phyloP scores from a whole-genome alignment of 2,797 vertebrate species.

The Heteromormyrus szaboi region DNA sequence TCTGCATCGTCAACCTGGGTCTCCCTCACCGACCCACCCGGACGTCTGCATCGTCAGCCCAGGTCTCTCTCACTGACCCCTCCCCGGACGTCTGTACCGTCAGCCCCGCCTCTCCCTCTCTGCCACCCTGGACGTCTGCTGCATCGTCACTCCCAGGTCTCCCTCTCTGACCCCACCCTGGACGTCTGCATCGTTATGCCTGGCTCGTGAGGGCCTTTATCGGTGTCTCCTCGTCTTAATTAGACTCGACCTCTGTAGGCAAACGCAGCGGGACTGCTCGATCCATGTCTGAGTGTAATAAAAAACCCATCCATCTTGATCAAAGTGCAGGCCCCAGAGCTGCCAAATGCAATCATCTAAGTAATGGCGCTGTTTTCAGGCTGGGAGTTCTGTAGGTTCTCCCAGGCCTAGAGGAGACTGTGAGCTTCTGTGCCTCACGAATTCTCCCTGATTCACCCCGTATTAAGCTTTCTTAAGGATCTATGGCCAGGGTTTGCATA shows the following conservation, averaged over 20 bases:
- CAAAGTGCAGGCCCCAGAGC: slow-evolving; percentile 43
- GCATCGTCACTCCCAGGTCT: not conserved
- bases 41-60: not conserved
- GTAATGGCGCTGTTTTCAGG: slow-evolving; percentile 33
- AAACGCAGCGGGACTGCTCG: slow-evolving; percentile 26
- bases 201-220: slow-evolving; percentile 1
- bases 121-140: not conserved
- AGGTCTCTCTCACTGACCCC: not conserved
- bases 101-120: not conserved
- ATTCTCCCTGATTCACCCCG: not conserved
- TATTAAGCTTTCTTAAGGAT: slow-evolving; percentile 4
- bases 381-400: slow-evolving; percentile 7
- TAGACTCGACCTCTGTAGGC: slow-evolving; percentile 40
- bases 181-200: not conserved
- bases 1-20: not conserved
- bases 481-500: not conserved
- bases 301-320: slow-evolving; percentile 58
- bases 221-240: slow-evolving; percentile 36
- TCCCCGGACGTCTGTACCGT: not conserved
- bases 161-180: not conserved
- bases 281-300: slow-evolving; percentile 36
- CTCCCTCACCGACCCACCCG: not conserved
- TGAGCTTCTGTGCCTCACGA: not conserved
- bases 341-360: slow-evolving; percentile 50
- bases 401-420: slow-evolving; percentile 12